These are phyloP conservation scores for Drosophila mojavensis DNA, from an alignment of 1,140 invertebrate genomes.

Conservation along the genomic window DNA sequence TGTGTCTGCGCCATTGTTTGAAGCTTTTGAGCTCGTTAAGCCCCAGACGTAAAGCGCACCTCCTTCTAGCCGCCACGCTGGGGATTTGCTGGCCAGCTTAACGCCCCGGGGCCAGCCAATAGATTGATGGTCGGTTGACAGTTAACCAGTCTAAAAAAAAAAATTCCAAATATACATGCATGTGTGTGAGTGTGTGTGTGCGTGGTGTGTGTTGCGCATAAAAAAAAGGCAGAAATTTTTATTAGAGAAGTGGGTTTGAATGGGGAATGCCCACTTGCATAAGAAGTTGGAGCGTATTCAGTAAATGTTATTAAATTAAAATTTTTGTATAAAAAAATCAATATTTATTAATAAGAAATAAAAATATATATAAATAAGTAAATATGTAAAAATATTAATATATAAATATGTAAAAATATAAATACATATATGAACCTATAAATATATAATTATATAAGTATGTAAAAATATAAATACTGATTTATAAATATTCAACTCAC, in stretches of 20 bases:
- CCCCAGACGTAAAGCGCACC: constrained; percentile 63
- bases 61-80: constrained; percentile 46
- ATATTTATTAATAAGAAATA: too few species aligned
- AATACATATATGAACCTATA: not conserved
- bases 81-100: constrained; percentile 70
- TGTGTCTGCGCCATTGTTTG: constrained; percentile 74
- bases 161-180: constrained; percentile 60
- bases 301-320: too few species aligned
- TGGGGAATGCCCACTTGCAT: not conserved
- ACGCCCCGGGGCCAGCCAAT: constrained; percentile 59
- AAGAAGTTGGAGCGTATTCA: not conserved
- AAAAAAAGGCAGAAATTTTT: constrained; percentile 8
- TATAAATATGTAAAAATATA: too few species aligned
- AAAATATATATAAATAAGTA: not conserved
- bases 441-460: too few species aligned
- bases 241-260: not conserved
- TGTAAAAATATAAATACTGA: too few species aligned
- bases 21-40: constrained; percentile 68
- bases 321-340: too few species aligned
- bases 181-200: constrained; percentile 12
- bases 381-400: not conserved
- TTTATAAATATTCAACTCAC: too few species aligned
- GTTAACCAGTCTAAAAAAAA: constrained; percentile 58
- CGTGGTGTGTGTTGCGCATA: constrained; percentile 1
- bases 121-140: constrained; percentile 81